Percentiles rank a stretch among this genome's conserved stretches.
Evolutionary conservation across 2,113 vertebrate species (phyloP).

Genomic region (Sorex fumeus): DNA sequence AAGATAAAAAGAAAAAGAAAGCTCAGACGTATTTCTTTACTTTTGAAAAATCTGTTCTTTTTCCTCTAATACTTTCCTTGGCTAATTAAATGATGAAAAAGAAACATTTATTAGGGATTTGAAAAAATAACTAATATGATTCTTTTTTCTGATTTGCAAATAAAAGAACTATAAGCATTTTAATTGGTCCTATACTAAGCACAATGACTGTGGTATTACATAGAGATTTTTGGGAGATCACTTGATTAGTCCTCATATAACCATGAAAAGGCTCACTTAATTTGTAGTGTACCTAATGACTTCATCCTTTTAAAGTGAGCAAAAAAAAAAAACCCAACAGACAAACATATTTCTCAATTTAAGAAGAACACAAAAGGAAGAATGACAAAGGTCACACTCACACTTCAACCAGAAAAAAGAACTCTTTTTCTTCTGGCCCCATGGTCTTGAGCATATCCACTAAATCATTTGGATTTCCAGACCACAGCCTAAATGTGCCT

Average conservation of each 20-base stretch:
- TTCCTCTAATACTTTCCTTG: slow-evolving; percentile 47
- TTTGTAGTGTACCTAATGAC: neutral
- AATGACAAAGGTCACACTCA: slow-evolving; percentile 67
- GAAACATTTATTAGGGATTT: slow-evolving; percentile 47
- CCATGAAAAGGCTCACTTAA: neutral
- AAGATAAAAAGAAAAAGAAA: too few relatives aligned
- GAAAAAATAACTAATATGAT: slow-evolving; percentile 2
- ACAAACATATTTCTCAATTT: slow-evolving; percentile 65
- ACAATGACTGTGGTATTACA: slow-evolving; percentile 22
- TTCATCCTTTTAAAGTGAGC: slow-evolving; percentile 55
- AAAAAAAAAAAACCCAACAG: too few relatives aligned
- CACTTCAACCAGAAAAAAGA: slow-evolving; percentile 56
- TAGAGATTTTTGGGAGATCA: neutral
- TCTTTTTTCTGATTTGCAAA: neutral
- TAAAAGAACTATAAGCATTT: slow-evolving; percentile 11
- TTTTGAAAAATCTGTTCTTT: slow-evolving; percentile 4
- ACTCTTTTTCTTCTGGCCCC: slow-evolving; percentile 66
- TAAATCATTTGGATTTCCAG: slow-evolving; percentile 75
- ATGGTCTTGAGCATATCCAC: slow-evolving; percentile 61
- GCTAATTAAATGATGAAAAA: slow-evolving; percentile 65
- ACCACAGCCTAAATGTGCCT: slow-evolving; percentile 53
- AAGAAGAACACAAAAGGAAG: slow-evolving; percentile 43
- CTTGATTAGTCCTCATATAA: neutral
- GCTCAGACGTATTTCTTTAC: slow-evolving; percentile 24
- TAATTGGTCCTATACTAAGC: slow-evolving; percentile 19